Evolutionary conservation across 1,140 invertebrate genomes (phyloP), one percentile per base, ranked within the genome.

Genomic region (Geopemphigus sp.): DNA sequence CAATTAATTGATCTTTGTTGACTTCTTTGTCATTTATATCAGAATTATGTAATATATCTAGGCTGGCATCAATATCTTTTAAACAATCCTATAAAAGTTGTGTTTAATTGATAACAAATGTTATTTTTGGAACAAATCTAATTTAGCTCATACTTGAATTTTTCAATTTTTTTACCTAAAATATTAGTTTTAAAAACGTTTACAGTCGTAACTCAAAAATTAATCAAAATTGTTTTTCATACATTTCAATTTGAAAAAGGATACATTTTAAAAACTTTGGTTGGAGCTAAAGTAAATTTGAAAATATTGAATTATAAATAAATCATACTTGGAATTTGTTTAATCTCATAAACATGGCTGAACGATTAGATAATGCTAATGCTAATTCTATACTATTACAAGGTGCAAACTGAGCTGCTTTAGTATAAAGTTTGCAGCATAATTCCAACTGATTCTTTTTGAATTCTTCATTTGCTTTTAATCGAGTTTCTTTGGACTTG

Each of bases 361-460:
- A 87, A 83, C 87, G 84, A 82, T 88, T 88, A 53, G 85, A 86
- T 50, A 85, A 82, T 17, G 86, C 85, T 64, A 86, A 81, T 32
- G 86, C 73, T 50, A 85, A 84, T 81, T 86, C 84, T 80, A 84
- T 82, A 81, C 83, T 85, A 59, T 84, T 81, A 50, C 61, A 47
- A 47, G 83, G 82, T 39, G 86, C 85, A 82, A 84, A 85, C 47
- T 83, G 81, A 56, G 86, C 84, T 80, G 85, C 85, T 80, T 86
- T 83, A 5, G 85, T 85, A 80, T 87, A 88, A 0, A 83, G 83
- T 47, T 83, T n/a, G 29, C 85, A 81, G 76, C 86, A 86, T 22
- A 80, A 61, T 39, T 47, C 12, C 82, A 86, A 86, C 73, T 85
- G 82, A 82, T 86, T 84, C 10, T 74, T 80, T 81, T 85, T 84